Percentiles rank a stretch among this genome's conserved stretches.
Conservation (phyloP, 2,888 invertebrate genomes). For the Aleiodes leptofemur region DNA sequence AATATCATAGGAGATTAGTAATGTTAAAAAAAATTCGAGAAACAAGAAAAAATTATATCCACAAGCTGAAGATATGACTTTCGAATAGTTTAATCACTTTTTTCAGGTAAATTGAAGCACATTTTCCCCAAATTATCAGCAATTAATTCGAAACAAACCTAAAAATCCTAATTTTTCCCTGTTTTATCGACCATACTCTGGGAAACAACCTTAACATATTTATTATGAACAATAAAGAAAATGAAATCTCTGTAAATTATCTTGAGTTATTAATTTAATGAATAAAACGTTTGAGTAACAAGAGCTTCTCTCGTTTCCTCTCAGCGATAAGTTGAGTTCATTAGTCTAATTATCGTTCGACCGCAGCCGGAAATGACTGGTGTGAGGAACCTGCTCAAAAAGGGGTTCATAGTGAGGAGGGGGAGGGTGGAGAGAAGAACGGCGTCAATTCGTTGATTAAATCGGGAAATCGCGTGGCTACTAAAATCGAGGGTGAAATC, state of each 20-base stretch:
- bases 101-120: no score
- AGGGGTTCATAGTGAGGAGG: background rate
- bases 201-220: no score
- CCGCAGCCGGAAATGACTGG: slow-evolving; percentile 37
- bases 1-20: no score
- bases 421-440: background rate
- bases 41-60: no score
- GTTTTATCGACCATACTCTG: no score
- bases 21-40: no score
- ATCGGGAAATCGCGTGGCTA: slow-evolving; percentile 48
- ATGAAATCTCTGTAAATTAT: background rate
- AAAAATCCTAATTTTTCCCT: no score
- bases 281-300: slow-evolving; percentile 13
- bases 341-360: slow-evolving; percentile 50
- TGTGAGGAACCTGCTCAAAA: slow-evolving; percentile 1
- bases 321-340: slow-evolving; percentile 42
- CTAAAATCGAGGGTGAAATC: slow-evolving; percentile 22
- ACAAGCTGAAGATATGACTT: no score
- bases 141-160: no score
- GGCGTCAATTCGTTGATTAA: slow-evolving; percentile 59
- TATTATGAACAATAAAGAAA: no score
- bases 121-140: no score
- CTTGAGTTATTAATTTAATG: background rate
- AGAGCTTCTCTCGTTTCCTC: slow-evolving; percentile 5
- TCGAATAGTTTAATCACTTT: no score